Evolutionary conservation across 1,140 invertebrate genomes (phyloP), one percentile per base, ranked within the genome.

Genomic region (Mamestra configurata): DNA sequence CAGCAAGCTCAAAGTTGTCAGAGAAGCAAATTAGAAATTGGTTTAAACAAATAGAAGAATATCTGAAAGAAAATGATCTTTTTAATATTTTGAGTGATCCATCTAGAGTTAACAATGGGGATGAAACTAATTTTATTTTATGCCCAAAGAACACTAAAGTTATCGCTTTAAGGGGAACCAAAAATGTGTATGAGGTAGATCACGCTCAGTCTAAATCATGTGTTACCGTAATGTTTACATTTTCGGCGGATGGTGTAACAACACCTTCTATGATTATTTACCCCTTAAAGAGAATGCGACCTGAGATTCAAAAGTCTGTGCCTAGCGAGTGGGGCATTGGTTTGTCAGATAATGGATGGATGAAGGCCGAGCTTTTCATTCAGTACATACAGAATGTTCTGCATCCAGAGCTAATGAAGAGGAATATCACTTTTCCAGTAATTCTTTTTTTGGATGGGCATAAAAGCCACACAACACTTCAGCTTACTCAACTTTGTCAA

Each of bases 391-490:
- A 80, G 77, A 35, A 92, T 71, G 61, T 81, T 15, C 88, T 92
- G 61, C 35, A 88, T 77, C 73, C 81, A 35, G 87, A 75, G 71
- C 72, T 89, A 5, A 20, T 73, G 11, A 57, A 86, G 61, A 71
- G 85, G 31, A 80, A 86, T 22, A 85, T 89, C 57, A 13, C 64
- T 72, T 79, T 81, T 51, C 90, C 87, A 64, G 79, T 88, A 35
- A 84, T 92, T 31, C 40, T 92, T 43, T 92, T 92, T 78, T 22
- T 92, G 8, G 86, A 93, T 87, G 90, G 89, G 0, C 89, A 93
- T 72, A 85, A 79, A 18, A 88, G 20, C 82, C 90, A 93, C 70
- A 51, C 90, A 6, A 88, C 86, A 4, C 53, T 37, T n/a, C 22
- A 84, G 68, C 53, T 85, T 15, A 68, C 80, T 49, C 24, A 87